phyloP scores from a whole-genome alignment of 2,113 vertebrate genomes.

The Ceuthmochares aereus region DNA sequence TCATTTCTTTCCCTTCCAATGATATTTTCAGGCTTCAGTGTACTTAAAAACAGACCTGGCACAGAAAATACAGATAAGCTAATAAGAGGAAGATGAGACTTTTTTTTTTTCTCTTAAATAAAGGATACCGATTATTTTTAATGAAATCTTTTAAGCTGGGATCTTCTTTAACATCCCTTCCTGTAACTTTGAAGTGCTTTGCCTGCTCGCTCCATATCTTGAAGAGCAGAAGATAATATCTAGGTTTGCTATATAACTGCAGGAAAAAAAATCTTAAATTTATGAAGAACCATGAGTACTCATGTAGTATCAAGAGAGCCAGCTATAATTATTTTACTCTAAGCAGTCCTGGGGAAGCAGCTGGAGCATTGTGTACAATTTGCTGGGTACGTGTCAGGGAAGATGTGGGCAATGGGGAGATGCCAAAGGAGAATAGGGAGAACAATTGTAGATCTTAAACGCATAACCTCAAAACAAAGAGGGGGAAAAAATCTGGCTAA shows the following conservation, averaged over 20 bases:
- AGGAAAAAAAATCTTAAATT: neutral
- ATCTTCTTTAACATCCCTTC: neutral
- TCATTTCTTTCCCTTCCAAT: neutral
- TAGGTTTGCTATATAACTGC: neutral
- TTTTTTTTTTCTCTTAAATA: neutral
- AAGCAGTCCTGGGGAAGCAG: neutral
- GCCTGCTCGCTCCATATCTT: neutral
- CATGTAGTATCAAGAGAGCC: neutral
- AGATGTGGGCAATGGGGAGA: slow-evolving; percentile 18
- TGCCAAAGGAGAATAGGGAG: slow-evolving; percentile 10
- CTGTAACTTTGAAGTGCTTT: neutral
- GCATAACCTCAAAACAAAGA: neutral
- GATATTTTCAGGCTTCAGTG: neutral
- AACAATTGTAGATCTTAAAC: slow-evolving; percentile 19
- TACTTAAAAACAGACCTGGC: slow-evolving; percentile 14
- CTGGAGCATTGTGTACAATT: neutral
- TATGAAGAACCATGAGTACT: neutral
- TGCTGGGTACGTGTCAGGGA: neutral
- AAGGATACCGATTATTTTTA: neutral
- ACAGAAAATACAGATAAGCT: neutral
- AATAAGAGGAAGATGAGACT: neutral
- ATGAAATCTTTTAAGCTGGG: neutral
- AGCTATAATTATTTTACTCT: neutral
- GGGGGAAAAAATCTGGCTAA: neutral
- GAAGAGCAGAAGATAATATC: neutral